A percentile compares a stretch with the other conserved stretches of the same genome.
phyloP scores from a whole-genome alignment of 2,113 vertebrate species.

The Zingel zingel region DNA sequence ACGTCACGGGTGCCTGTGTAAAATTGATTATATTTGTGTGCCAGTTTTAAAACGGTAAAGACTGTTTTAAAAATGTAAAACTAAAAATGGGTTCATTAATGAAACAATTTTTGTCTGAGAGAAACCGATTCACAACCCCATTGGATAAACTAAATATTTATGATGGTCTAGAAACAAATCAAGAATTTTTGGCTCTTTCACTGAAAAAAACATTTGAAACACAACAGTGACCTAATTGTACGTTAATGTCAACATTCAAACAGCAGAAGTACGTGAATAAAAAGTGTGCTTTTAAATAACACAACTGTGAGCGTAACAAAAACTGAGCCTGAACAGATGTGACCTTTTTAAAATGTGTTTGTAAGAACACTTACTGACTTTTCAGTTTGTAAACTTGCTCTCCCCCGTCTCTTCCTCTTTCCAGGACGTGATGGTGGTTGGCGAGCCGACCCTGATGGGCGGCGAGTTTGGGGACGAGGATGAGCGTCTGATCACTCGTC shows the following conservation, averaged over 20 bases:
- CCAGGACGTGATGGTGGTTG: slow-evolving; percentile 99
- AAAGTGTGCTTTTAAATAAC: neutral
- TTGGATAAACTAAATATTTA: neutral
- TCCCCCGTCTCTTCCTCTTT: neutral
- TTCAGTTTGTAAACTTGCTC: neutral
- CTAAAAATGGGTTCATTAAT: neutral
- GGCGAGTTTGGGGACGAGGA: slow-evolving; percentile 99
- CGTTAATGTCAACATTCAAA: neutral
- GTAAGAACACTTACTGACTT: neutral
- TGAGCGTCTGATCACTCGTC: slow-evolving; percentile 98
- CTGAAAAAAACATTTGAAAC: neutral
- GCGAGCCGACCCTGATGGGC: slow-evolving; percentile 99
- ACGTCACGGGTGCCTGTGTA: slow-evolving; percentile 18
- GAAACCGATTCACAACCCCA: neutral
- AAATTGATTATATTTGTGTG: slow-evolving; percentile 34
- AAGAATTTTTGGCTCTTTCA: neutral
- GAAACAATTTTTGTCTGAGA: neutral
- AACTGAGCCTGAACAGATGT: neutral
- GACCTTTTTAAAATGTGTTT: slow-evolving; percentile 22
- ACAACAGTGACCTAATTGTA: neutral
- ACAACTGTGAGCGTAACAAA: neutral
- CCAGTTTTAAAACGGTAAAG: slow-evolving; percentile 17
- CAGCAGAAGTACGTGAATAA: neutral
- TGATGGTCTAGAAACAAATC: neutral
- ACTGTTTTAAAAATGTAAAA: slow-evolving; percentile 8